Base-by-base conservation (phyloP, 2,888 invertebrate genomes). In the Dasysyrphus tricinctus region DNA sequence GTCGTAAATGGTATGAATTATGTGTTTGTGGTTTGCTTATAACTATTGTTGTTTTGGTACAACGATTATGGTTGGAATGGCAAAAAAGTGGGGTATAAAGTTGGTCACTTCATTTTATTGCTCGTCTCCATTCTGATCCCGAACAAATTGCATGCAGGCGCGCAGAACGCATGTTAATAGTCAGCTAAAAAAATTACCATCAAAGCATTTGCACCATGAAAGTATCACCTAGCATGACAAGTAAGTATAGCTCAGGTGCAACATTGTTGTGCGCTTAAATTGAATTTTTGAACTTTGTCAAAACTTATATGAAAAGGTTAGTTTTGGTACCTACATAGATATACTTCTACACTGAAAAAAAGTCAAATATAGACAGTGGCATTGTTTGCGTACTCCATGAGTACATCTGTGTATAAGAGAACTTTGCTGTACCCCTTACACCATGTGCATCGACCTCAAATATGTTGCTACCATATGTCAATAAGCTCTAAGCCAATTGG, bases 1-100 rank as follows among this genome's bases (percentile, higher is more conserved):
- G 80, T 77, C 83, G 76, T 87, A 87, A 83, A 87, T 47, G 87
- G 61, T 42, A 87, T 87, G 80, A 87, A 83, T 83, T 87, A 87
- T 87, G 87, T 83, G 79, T 72, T 87, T 87, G 87, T 47, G 87
- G 87, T 87, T 83, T 59, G 51, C 34, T 57, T 44, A 75, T 3
- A 75, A 57, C 78, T 51, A 84, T 84, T 80, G 57, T 75, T 65
- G 37, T 67, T 34, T 67, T 49, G 34, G 29, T 16, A 44, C 32
- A 54, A 73, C 73, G 32, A 49, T 49, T 34, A 5, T 47, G 47
- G 65, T 29, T 11, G n/a, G 37, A 39, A 39, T 34, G 19, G 54
- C 49, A 16, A 37, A 14, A 42, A 57, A 32, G 19, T 37, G 34
- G 69, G 76, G 57, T 47, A 14, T n/a, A 54, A 47, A 44, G 39